Evolutionary conservation across 2,888 invertebrate genomes (phyloP).

Genomic region (Meta bourneti): DNA sequence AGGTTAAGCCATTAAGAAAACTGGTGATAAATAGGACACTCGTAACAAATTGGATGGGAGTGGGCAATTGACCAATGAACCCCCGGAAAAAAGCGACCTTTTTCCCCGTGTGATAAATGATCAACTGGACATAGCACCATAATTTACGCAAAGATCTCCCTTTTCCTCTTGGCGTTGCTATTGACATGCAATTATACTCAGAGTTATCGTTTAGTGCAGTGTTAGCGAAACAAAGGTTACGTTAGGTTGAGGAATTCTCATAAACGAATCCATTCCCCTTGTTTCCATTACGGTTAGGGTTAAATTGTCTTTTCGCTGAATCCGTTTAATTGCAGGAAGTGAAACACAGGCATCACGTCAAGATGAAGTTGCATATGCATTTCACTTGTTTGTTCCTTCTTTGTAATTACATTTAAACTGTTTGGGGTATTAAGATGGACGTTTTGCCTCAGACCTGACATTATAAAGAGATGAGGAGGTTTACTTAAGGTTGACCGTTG

Average conservation of each 20-base stretch:
- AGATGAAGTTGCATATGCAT: not conserved
- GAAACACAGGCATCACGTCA: not conserved
- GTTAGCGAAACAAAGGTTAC: conserved; percentile 41
- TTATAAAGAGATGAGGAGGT: not conserved
- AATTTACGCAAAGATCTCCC: conserved; percentile 55
- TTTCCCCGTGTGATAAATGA: conserved; percentile 52
- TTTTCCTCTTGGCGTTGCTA: conserved; percentile 19
- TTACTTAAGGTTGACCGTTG: not conserved
- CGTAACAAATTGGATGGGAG: conserved; percentile 55
- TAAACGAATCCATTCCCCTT: conserved; percentile 32
- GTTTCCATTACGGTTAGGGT: not conserved
- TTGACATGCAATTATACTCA: conserved; percentile 62
- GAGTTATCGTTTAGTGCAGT: conserved; percentile 63
- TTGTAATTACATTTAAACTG: not conserved
- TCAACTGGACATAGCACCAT: conserved; percentile 57
- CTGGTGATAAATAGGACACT: conserved; percentile 70
- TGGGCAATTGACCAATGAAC: conserved; percentile 57
- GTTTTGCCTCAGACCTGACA: not conserved
- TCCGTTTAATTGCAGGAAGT: conserved; percentile 30
- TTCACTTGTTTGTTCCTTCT: not conserved
- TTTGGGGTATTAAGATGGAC: not conserved
- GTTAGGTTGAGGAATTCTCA: conserved; percentile 26
- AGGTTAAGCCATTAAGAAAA: conserved; percentile 60
- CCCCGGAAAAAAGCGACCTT: conserved; percentile 47
- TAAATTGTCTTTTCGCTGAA: not conserved